Base-by-base conservation (phyloP, 2,888 invertebrate species). In the Cremastobaeus sp. region DNA sequence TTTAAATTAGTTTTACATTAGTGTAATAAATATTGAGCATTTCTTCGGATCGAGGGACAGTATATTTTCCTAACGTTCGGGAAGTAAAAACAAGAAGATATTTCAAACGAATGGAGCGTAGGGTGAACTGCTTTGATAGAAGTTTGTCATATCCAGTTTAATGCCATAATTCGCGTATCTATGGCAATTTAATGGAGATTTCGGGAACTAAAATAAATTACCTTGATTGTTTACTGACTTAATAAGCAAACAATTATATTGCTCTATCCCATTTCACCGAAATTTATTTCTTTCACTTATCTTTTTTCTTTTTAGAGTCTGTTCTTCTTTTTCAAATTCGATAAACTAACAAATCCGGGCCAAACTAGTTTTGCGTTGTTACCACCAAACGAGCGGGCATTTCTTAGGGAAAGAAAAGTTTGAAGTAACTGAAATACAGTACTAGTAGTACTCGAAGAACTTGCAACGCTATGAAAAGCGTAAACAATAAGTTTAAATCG, bases 1-100 rank as follows among this genome's bases (percentile, higher is more conserved):
- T 65, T 68, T 59, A 50, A 60, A 54, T 70, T 54, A 62, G 48
- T 54, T 62, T 55, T 41, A 55, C 69, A 60, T 60, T 69, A 69
- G 47, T 60, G 41, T 60, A 60, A 52, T 59, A 52, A 54, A 47
- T 47, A 45, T 54, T 34, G 47, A 18, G 47, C 37, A 11, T 52
- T 52, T 57, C 47, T 45, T 35, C 30, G 21, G 6, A 0, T 11
- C 15, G 48, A 43, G 14, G 54, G 52, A 9, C 39, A 54, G 15
- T 60, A 69, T 32, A n/a, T 41, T 41, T 60, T 25, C 8, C n/a
- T 32, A 17, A 52, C 60, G 52, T 45, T 45, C 50, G 21, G 30
- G 37, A 35, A 43, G 35, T 17, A 59, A 21, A 8, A 35, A 50
- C 37, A 43, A 52, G 47, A 15, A 52, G 52, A 60, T 69, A 60